Evolutionary conservation across 2,797 vertebrate species (phyloP).

Genomic region (Hapalemur alaotrensis): DNA sequence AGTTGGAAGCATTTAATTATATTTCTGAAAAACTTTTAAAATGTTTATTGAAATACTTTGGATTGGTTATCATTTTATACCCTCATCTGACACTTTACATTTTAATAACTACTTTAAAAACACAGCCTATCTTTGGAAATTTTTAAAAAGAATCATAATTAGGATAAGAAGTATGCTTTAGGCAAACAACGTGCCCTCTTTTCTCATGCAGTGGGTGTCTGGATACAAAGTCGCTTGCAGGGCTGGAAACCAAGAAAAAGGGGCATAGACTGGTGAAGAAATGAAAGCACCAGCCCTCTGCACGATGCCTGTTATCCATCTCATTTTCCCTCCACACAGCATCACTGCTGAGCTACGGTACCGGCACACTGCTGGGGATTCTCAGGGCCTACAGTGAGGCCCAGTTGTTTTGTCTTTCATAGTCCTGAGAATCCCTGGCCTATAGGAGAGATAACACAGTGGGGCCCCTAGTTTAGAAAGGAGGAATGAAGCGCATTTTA

Average conservation of each 20-base stretch:
- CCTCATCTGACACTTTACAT: neutral
- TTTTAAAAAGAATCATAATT: neutral
- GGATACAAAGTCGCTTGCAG: neutral
- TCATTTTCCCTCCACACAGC: accelerated
- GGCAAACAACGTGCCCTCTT: accelerated
- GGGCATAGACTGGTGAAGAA: accelerated
- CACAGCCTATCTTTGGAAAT: neutral
- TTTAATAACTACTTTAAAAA: neutral
- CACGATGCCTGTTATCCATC: neutral
- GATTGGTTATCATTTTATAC: neutral
- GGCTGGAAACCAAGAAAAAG: neutral
- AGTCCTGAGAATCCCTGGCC: too few relatives aligned
- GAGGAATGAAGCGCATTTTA: neutral
- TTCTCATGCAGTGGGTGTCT: neutral
- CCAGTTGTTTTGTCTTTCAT: too few relatives aligned
- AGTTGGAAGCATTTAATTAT: neutral
- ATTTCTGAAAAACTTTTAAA: neutral
- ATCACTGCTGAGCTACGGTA: accelerated
- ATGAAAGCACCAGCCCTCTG: accelerated
- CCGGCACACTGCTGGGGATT: neutral
- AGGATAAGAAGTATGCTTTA: neutral
- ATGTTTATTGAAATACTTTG: neutral
- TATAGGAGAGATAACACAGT: neutral
- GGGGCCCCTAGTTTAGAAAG: neutral
- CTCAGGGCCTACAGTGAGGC: neutral